Conservation (phyloP, 35 echinoderm and acorn worm species). For the Stichopus chloronotus region DNA sequence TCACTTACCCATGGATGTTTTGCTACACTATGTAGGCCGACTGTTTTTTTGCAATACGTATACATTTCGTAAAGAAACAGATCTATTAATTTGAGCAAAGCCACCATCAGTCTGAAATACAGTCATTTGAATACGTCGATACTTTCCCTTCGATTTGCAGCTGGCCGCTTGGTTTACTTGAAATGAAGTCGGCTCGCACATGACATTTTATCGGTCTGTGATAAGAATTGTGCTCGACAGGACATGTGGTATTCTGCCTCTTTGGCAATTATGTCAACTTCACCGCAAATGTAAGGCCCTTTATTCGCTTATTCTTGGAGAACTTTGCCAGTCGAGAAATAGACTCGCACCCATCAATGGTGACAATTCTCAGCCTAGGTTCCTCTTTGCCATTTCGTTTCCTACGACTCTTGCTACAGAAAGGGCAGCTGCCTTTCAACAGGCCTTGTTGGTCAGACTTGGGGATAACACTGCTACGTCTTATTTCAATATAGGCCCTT, state of each 20-base stretch:
- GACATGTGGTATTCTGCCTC: slow-evolving; percentile 83
- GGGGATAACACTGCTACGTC: slow-evolving; percentile 53
- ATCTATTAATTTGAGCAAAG: too few relatives aligned
- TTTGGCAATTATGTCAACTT: slow-evolving; percentile 70
- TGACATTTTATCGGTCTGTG: slow-evolving; percentile 52
- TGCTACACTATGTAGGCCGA: too few relatives aligned
- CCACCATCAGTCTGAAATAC: too few relatives aligned
- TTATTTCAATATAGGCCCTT: slow-evolving; percentile 60
- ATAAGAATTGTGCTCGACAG: slow-evolving; percentile 49
- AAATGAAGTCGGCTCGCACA: background rate
- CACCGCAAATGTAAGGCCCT: slow-evolving; percentile 14
- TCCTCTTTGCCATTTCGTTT: slow-evolving; percentile 66
- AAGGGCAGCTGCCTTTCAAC: slow-evolving; percentile 69
- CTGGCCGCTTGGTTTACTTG: too few relatives aligned
- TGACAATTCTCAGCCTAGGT: slow-evolving; percentile 55
- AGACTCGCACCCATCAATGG: slow-evolving; percentile 52
- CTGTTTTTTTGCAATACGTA: too few relatives aligned
- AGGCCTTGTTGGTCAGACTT: slow-evolving; percentile 73
- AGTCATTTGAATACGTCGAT: too few relatives aligned
- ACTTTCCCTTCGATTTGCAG: too few relatives aligned
- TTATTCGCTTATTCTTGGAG: slow-evolving; percentile 61
- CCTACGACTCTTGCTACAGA: slow-evolving; percentile 69
- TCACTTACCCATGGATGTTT: too few relatives aligned
- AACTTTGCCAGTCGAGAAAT: slow-evolving; percentile 41
- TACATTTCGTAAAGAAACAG: too few relatives aligned